Percentiles rank a stretch among this genome's conserved stretches.
These are phyloP conservation scores for Palloptera scutellata DNA, from an alignment of 2,888 invertebrate species.

Conservation along the genomic window DNA sequence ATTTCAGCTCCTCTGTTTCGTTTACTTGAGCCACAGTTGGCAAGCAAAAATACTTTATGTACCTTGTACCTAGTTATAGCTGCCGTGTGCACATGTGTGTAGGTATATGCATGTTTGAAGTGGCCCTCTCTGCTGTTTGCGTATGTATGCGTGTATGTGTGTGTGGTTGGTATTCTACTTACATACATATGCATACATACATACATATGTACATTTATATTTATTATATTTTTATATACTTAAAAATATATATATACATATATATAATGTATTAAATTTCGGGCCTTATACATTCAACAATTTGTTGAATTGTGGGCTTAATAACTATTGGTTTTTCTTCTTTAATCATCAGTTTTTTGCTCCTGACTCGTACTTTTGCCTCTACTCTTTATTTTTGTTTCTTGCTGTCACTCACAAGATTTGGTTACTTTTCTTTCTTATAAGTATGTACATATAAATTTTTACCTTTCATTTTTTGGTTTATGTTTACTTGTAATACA, in stretches of 20 bases:
- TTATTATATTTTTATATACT: no score
- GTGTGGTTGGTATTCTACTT: not conserved
- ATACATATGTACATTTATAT: no score
- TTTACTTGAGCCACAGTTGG: constrained; percentile 45
- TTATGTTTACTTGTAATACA: no score
- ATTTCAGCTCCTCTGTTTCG: constrained; percentile 52
- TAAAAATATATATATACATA: no score
- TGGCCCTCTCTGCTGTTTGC: not conserved
- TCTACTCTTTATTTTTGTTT: constrained; percentile 6
- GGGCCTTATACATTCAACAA: constrained; percentile 49
- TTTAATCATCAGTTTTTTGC: constrained; percentile 42
- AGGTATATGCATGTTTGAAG: not conserved
- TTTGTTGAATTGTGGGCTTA: constrained; percentile 51
- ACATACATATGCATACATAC: no score
- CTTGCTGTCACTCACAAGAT: not conserved
- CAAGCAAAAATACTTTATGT: no score
- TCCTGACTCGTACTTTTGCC: no score
- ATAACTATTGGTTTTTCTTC: constrained; percentile 21
- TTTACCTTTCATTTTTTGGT: no score
- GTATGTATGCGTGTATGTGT: not conserved
- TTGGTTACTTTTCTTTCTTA: no score
- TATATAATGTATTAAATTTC: constrained; percentile 5
- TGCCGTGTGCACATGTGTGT: not conserved
- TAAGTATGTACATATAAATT: no score
- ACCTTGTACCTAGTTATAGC: not conserved